Base-by-base conservation (phyloP, 2,888 invertebrate genomes). In the Drosophila helvetica region DNA sequence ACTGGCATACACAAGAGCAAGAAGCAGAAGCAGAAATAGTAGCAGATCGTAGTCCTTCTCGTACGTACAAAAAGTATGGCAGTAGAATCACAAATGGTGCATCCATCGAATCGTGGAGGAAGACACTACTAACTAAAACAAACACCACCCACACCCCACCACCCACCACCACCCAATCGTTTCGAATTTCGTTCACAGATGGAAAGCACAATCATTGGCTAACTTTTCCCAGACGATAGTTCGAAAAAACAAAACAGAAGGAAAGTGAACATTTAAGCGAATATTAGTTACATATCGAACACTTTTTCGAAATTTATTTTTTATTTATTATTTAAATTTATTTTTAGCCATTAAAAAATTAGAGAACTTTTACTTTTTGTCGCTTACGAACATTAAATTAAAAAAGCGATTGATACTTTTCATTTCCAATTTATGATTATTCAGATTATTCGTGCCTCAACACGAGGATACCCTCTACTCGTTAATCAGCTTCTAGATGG, bases 111-210 rank as follows among this genome's bases (percentile, higher is more conserved):
- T 15, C 5, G n/a, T 6, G 38, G 1, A 0, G 38, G 7, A 38
- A 38, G 38, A n/a, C n/a, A 38, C 38, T 38, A 2, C 15, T 30
- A 57, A 58, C 51, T 67, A 54, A 46, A 63, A 64, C 63, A 66
- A 59, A 54, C 33, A 38, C 15, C 54, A 69, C 52, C 30, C 30
- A 18, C n/a, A n/a, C 69, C 77, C 22, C 22, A 22, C 5, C 22
- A 22, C 22, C 27, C 27, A 27, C 5, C 22, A 22, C 22, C 22
- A 27, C 2, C 8, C 2, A 27, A 27, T 27, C 27, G 27, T 67
- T 78, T 71, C 75, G 78, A 80, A 78, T 77, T 74, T 78, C 67
- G 68, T 82, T 83, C 77, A 74, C 77, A 8, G 63, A 66, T 27
- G 33, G 15, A 15, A 1, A 38, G 38, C 15, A 38, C 1, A 15